A percentile compares a stretch with the other conserved stretches of the same genome.
Conservation (phyloP, 2,113 vertebrate genomes). For the Toxotes jaculatrix region DNA sequence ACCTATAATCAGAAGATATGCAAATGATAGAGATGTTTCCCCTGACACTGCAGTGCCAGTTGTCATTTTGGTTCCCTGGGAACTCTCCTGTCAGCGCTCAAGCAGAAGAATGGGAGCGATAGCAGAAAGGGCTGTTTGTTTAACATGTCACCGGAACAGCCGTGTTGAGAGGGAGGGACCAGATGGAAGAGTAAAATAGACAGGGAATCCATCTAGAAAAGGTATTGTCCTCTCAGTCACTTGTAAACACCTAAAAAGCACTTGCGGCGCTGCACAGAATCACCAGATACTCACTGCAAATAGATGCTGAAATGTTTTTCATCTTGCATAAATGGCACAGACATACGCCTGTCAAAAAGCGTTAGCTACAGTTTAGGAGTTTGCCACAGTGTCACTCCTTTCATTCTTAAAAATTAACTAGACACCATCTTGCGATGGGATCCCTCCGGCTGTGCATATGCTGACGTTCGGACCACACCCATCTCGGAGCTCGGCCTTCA, state of each 20-base stretch:
- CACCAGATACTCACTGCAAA: conserved; percentile 15
- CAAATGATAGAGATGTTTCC: conserved; percentile 67
- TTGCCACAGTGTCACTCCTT: conserved; percentile 7
- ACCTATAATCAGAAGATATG: conserved; percentile 73
- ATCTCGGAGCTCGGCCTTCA: no score
- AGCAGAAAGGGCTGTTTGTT: conserved; percentile 72
- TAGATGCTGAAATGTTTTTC: conserved; percentile 7
- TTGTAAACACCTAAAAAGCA: conserved; percentile 22
- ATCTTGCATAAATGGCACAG: neutral
- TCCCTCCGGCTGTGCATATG: no score
- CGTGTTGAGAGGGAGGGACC: conserved; percentile 59
- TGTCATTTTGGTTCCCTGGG: conserved; percentile 57
- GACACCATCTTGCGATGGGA: no score
- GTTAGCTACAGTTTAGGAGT: conserved; percentile 5
- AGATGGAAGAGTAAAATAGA: conserved; percentile 65
- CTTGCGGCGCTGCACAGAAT: conserved; percentile 11
- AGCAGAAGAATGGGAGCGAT: conserved; percentile 64
- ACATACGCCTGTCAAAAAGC: neutral
- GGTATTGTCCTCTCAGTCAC: conserved; percentile 53
- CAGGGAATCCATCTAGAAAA: conserved; percentile 51
- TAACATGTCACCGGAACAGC: conserved; percentile 71
- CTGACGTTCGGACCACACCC: no score
- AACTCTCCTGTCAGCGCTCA: conserved; percentile 66
- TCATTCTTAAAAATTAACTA: conserved; percentile 28
- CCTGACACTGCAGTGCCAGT: conserved; percentile 57